Evolutionary conservation across 2,888 invertebrate species (phyloP).

Genomic region (Eupithecia dodoneata): DNA sequence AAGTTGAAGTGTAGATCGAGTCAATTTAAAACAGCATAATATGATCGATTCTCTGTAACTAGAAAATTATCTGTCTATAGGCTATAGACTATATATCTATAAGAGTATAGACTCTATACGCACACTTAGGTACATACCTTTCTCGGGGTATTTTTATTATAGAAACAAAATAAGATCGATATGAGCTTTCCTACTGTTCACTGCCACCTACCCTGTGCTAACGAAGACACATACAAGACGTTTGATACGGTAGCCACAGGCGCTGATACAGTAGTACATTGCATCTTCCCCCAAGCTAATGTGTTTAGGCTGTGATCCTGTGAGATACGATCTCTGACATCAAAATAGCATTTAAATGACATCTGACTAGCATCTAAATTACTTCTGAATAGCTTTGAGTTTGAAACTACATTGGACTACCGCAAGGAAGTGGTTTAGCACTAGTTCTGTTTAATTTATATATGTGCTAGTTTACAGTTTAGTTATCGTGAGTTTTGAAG

Average conservation of each 20-base stretch:
- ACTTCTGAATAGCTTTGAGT: conserved; percentile 4
- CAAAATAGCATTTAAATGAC: not conserved
- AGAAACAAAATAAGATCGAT: not conserved
- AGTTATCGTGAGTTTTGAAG: not conserved
- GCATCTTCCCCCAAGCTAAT: conserved; percentile 23
- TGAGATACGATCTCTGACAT: conserved; percentile 9
- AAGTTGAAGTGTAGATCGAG: no score
- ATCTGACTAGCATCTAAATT: not conserved
- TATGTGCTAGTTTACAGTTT: not conserved
- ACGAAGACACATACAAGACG: conserved; percentile 23
- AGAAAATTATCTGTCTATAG: no score
- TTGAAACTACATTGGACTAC: conserved; percentile 2
- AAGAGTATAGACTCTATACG: no score
- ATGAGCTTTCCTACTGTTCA: not conserved
- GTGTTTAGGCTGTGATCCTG: conserved; percentile 19
- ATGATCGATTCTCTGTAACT: no score
- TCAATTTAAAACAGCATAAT: no score
- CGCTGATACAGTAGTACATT: conserved; percentile 13
- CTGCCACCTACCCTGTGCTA: conserved; percentile 6
- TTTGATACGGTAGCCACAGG: conserved; percentile 26
- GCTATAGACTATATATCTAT: no score
- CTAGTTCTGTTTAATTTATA: not conserved
- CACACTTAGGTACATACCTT: not conserved
- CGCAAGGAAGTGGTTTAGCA: conserved; percentile 30
- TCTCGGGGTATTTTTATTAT: not conserved